Conservation (phyloP, 2,797 vertebrate species). For the Girardinus metallicus region DNA sequence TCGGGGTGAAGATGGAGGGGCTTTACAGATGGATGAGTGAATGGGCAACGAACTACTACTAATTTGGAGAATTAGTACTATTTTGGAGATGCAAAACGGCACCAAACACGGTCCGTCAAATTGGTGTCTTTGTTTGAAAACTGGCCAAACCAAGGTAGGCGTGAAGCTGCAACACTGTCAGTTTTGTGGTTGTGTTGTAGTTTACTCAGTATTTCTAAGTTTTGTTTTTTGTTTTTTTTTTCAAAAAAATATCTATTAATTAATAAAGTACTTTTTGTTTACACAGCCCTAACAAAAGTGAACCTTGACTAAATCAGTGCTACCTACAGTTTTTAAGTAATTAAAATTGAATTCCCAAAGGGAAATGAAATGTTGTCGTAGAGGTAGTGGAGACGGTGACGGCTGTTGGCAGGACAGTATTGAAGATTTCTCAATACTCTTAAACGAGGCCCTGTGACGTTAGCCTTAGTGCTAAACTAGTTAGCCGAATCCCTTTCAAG, state of each 20-base stretch:
- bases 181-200: background rate
- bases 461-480: too few species aligned
- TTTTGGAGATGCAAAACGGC: conserved; percentile 18
- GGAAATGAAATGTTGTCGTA: too few species aligned
- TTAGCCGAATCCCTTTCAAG: too few species aligned
- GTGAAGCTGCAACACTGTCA: background rate
- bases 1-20: conserved; percentile 34
- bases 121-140: background rate
- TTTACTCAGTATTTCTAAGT: background rate
- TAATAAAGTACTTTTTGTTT: background rate
- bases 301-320: background rate
- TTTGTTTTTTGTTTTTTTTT: background rate
- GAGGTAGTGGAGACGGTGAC: too few species aligned
- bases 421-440: too few species aligned
- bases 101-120: conserved; percentile 40
- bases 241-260: background rate
- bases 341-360: too few species aligned
- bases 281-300: background rate
- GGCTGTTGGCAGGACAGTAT: too few species aligned
- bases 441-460: too few species aligned
- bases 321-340: background rate
- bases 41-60: conserved; percentile 3
- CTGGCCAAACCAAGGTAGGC: background rate
- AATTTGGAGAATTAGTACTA: conserved; percentile 11
- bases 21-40: conserved; percentile 3